Percentiles rank a stretch among this genome's conserved stretches.
Conservation (phyloP, 2,888 invertebrate species). For the Saturnia japonica region DNA sequence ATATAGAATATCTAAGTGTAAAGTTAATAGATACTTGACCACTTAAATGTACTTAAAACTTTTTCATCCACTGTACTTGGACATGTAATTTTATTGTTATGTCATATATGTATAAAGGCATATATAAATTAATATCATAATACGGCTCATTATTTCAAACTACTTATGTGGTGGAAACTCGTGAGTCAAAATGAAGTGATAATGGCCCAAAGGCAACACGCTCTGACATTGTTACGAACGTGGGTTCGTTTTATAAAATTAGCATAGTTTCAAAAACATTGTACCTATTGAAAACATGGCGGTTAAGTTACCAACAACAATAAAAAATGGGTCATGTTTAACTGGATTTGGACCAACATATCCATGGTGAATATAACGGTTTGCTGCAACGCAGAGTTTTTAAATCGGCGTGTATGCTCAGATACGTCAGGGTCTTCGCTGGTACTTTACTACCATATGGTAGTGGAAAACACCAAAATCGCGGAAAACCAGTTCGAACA, state of each 20-base stretch:
- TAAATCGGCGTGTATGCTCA: too few relatives aligned
- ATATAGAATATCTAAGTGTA: not conserved
- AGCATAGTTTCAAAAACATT: not conserved
- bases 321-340: too few relatives aligned
- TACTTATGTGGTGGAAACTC: not conserved
- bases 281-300: too few relatives aligned
- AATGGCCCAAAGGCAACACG: not conserved
- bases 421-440: too few relatives aligned
- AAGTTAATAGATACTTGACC: not conserved
- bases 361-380: too few relatives aligned
- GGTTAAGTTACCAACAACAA: too few relatives aligned
- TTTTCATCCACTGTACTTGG: not conserved
- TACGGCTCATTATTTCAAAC: not conserved
- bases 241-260: not conserved
- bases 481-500: not conserved
- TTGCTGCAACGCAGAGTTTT: too few relatives aligned
- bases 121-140: not conserved
- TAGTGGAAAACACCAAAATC: not conserved
- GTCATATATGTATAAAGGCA: not conserved
- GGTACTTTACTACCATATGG: too few relatives aligned
- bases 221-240: not conserved
- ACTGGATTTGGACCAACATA: too few relatives aligned
- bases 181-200: not conserved
- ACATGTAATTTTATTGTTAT: slow-evolving; percentile 1
- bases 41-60: not conserved